phyloP scores from a whole-genome alignment of 2,797 vertebrate species.

The Cuniculus paca region DNA sequence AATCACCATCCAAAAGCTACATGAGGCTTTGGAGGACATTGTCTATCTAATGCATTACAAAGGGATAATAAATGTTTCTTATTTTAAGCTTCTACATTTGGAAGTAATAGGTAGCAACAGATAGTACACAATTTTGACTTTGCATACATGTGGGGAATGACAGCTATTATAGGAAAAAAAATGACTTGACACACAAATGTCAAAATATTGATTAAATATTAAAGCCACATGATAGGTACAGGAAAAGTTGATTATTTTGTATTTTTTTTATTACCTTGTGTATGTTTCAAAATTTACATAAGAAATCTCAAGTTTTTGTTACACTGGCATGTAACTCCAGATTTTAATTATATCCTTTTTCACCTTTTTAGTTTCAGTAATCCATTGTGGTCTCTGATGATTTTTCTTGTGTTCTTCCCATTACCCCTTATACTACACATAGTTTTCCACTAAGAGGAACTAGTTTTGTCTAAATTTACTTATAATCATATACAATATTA shows the following conservation, averaged over 20 bases:
- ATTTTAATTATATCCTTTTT: conserved; percentile 43
- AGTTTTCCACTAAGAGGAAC: conserved; percentile 23
- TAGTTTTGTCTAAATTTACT: neutral
- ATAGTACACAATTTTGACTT: neutral
- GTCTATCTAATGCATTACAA: neutral
- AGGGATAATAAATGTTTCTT: neutral
- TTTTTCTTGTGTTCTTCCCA: conserved; percentile 14
- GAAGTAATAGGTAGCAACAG: neutral
- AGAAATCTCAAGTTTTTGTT: conserved; percentile 5
- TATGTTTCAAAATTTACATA: conserved; percentile 18
- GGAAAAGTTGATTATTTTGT: neutral
- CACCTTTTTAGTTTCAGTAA: neutral
- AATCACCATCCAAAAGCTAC: neutral
- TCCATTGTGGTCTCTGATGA: neutral
- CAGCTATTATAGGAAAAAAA: neutral
- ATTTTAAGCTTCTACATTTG: neutral
- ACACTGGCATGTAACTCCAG: neutral
- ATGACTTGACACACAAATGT: neutral
- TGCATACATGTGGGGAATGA: neutral
- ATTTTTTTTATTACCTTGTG: neutral
- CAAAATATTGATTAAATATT: neutral
- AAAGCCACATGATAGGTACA: neutral
- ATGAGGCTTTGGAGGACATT: neutral
- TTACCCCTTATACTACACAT: neutral
- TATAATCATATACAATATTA: neutral